phyloP scores from a whole-genome alignment of 2,888 invertebrate species.

The Microdon myrmicae region DNA sequence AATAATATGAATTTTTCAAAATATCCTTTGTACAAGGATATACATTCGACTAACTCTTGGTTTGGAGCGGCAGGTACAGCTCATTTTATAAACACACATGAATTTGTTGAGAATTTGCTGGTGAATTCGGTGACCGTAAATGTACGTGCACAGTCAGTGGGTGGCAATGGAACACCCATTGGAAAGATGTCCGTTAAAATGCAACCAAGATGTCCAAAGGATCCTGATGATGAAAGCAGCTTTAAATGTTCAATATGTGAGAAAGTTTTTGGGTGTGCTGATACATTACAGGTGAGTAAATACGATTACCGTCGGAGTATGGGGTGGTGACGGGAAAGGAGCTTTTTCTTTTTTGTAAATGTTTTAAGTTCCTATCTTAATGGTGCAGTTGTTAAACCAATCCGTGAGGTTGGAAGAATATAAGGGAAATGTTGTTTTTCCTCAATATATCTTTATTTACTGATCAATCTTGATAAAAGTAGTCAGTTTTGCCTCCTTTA shows the following conservation, averaged over 20 bases:
- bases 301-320: conserved; percentile 17
- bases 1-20: conserved; percentile 50
- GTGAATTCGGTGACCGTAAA: conserved; percentile 48
- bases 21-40: conserved; percentile 39
- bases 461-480: too few species aligned
- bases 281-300: conserved; percentile 63
- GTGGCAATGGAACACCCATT: not conserved
- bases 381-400: too few species aligned
- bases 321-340: not conserved
- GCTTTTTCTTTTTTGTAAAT: not conserved
- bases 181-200: conserved; percentile 15
- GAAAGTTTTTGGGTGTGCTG: conserved; percentile 66
- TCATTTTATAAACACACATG: conserved; percentile 38
- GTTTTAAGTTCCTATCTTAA: conserved; percentile 28
- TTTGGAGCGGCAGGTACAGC: conserved; percentile 33
- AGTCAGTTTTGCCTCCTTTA: too few species aligned
- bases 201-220: conserved; percentile 3
- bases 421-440: too few species aligned
- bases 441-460: too few species aligned
- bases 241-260: conserved; percentile 66
- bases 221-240: conserved; percentile 61
- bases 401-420: too few species aligned
- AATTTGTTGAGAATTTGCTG: conserved; percentile 49
- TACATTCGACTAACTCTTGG: conserved; percentile 23
- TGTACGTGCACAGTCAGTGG: conserved; percentile 19